A percentile compares a stretch with the other conserved stretches of the same genome.
phyloP scores from a whole-genome alignment of 2,113 vertebrate genomes.

The Phylloscopus trochilus region DNA sequence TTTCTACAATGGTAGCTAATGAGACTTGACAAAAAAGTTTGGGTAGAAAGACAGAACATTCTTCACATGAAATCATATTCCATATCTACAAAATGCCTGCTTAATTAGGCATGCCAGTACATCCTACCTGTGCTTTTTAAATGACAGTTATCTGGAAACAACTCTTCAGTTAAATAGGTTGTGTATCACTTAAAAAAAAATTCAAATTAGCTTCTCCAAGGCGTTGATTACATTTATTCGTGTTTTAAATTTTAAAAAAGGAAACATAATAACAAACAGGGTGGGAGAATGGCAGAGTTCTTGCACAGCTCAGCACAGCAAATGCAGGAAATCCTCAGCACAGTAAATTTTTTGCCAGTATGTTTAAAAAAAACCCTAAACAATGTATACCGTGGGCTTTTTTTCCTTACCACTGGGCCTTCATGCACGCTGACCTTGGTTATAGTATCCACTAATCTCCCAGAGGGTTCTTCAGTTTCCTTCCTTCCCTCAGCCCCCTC shows the following conservation, averaged over 20 bases:
- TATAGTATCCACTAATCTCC: constrained; percentile 69
- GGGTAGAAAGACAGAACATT: background rate
- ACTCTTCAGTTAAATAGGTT: background rate
- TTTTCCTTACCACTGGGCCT: constrained; percentile 68
- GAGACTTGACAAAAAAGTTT: background rate
- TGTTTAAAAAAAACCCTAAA: background rate
- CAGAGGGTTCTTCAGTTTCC: constrained; percentile 65
- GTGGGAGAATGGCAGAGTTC: background rate
- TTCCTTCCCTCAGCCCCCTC: constrained; percentile 74
- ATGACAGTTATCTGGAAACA: background rate
- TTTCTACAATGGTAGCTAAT: background rate
- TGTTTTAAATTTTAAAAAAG: background rate
- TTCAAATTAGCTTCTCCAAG: background rate
- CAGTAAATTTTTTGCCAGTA: background rate
- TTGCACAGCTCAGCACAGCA: background rate
- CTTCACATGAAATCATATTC: background rate
- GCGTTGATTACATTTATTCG: background rate
- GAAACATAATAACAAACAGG: background rate
- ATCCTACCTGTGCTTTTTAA: background rate
- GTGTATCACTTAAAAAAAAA: background rate
- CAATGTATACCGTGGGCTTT: background rate
- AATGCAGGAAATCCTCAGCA: background rate
- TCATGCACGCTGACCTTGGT: constrained; percentile 59
- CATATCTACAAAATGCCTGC: background rate
- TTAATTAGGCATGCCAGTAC: background rate